Evolutionary conservation across 2,888 invertebrate genomes (phyloP), one percentile per base, ranked within the genome.

Genomic region (Parnassius mnemosyne): DNA sequence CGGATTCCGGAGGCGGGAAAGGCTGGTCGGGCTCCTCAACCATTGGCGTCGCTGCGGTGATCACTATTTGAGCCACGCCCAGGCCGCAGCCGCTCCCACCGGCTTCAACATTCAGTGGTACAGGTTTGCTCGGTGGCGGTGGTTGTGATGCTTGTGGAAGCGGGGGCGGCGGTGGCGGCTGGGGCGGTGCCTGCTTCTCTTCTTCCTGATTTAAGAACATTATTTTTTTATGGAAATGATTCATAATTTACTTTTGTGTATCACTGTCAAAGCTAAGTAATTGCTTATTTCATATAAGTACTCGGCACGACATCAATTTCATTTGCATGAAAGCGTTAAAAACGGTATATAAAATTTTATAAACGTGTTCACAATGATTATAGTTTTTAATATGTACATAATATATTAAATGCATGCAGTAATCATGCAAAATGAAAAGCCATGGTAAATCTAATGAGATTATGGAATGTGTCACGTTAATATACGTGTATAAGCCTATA

Each of bases 31-130:
- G 93, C 78, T 97, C 96, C 87, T 98, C 97, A 75, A 95, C 92
- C 96, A 97, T 97, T 53, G 98, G 98, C 52, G 98, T 98, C 68
- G 98, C 97, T 60, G 97, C 97, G 54, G 97, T 98, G 83, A 98
- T 97, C 64, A 97, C 97, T 74, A 98, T 97, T 85, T 97, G 96
- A 59, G 96, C 97, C 72, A 96, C 96, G 67, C 96, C 96, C 68
- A 97, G 92, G 72, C 95, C 95, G 72, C 93, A 92, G 70, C 94
- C 94, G 71, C 84, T 83, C 7, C 71, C 68, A 9, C 93, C 92
- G 65, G 84, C 80, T 71, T 87, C 87, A 86, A 80, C 85, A 81
- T 75, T 78, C 65, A 82, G 78, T 72, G 75, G 79, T 71, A 71
- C 80, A 70, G 80, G 79, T 72, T 78, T 79, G 74, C 72, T 73